Conservation (phyloP, 2,888 invertebrate genomes). For the Chouioia cunea region DNA sequence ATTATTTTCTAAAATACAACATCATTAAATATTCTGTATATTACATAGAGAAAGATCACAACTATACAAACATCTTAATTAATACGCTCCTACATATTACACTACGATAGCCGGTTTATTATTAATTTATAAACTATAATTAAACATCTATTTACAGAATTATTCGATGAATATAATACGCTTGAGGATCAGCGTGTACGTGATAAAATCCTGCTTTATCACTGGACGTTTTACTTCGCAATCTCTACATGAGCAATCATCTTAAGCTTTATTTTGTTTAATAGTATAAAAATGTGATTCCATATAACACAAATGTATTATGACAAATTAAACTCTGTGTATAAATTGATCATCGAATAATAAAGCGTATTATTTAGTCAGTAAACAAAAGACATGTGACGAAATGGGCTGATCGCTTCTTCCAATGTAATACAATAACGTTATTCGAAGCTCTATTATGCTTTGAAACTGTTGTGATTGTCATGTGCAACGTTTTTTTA, state of each 20-base stretch:
- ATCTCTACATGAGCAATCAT: constrained; percentile 2
- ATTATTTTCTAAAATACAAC: constrained; percentile 34
- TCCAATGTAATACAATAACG: neutral
- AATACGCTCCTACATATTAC: constrained; percentile 2
- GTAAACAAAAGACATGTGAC: constrained; percentile 18
- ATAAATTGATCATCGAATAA: constrained; percentile 28
- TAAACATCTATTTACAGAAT: constrained; percentile 31
- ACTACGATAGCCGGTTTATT: neutral
- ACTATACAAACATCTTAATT: constrained; percentile 29
- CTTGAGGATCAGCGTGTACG: constrained; percentile 6
- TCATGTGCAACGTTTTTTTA: neutral
- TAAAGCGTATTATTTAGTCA: constrained; percentile 21
- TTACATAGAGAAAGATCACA: constrained; percentile 19
- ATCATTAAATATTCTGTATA: constrained; percentile 19
- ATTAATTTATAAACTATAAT: constrained; percentile 7
- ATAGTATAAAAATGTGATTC: constrained; percentile 15
- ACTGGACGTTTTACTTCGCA: neutral
- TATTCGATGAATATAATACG: neutral
- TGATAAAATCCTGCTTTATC: constrained; percentile 24
- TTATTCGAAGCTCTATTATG: constrained; percentile 6
- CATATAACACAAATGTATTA: constrained; percentile 2
- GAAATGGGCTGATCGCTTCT: constrained; percentile 6
- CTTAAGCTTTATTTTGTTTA: constrained; percentile 10
- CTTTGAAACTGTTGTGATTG: neutral
- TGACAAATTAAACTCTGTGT: constrained; percentile 24